Evolutionary conservation across 2,888 invertebrate genomes (phyloP).

Genomic region (Uropetala carovei): DNA sequence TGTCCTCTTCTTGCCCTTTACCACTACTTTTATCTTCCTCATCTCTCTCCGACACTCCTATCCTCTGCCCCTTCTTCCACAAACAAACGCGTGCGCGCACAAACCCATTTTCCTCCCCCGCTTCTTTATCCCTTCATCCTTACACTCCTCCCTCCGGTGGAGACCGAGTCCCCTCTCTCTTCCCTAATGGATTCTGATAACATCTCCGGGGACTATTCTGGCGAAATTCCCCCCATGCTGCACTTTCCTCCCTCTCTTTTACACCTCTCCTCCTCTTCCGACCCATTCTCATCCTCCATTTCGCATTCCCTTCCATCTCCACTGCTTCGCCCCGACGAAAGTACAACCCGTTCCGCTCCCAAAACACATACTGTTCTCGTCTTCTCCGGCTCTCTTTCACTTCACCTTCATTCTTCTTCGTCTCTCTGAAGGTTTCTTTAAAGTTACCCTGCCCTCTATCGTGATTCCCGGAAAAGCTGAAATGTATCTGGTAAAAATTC

Average conservation of each 20-base stretch:
- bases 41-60: too few species aligned
- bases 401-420: background rate
- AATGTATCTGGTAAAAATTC: too few species aligned
- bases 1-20: background rate
- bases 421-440: background rate
- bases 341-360: background rate
- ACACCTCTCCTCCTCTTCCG: background rate
- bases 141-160: constrained; percentile 25
- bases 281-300: background rate
- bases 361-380: background rate
- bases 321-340: background rate
- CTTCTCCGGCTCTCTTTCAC: background rate
- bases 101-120: background rate
- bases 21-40: background rate
- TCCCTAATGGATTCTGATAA: constrained; percentile 62
- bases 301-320: background rate
- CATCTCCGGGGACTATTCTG: constrained; percentile 61
- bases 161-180: constrained; percentile 40
- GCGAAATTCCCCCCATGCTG: background rate
- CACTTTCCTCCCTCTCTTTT: background rate
- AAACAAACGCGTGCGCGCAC: too few species aligned
- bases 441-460: background rate
- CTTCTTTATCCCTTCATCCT: background rate
- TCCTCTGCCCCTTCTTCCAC: too few species aligned
- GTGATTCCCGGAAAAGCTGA: too few species aligned